Percentiles rank a stretch among this genome's conserved stretches.
These are phyloP conservation scores for Drosophila nannoptera DNA, from an alignment of 1,140 invertebrate genomes.

Conservation along the genomic window DNA sequence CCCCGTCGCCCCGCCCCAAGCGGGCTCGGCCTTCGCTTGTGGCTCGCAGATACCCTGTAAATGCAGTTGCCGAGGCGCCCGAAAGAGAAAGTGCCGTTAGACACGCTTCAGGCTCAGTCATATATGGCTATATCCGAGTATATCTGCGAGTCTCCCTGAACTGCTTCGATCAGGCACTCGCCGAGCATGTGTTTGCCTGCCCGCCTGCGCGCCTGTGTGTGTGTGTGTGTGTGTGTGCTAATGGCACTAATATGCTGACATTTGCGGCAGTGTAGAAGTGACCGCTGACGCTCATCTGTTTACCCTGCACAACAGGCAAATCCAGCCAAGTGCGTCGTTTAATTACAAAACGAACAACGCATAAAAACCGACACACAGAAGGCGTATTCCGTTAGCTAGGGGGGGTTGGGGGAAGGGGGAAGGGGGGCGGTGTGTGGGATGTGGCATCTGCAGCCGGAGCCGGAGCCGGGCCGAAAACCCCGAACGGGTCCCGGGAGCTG, in stretches of 20 bases:
- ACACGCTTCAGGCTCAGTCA: too few species aligned
- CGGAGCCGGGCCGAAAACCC: constrained; percentile 12
- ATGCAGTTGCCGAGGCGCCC: too few species aligned
- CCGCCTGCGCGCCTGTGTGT: background rate
- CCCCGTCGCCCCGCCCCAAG: background rate
- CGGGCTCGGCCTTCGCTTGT: too few species aligned
- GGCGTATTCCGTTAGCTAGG: background rate
- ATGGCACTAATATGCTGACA: background rate
- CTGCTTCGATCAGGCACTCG: constrained; percentile 1
- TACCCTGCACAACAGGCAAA: constrained; percentile 41
- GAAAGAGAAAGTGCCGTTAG: too few species aligned
- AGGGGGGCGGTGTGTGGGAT: background rate
- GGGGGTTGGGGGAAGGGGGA: constrained; percentile 16
- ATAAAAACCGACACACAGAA: constrained; percentile 62
- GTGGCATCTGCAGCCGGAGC: constrained; percentile 6
- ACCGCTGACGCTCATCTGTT: constrained; percentile 11
- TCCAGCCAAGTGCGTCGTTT: constrained; percentile 73
- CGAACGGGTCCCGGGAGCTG: constrained; percentile 14
- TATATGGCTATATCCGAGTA: too few species aligned
- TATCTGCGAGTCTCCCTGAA: background rate
- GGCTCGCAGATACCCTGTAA: too few species aligned
- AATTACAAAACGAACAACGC: constrained; percentile 78
- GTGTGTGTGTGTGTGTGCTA: background rate
- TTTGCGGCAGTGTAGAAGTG: constrained; percentile 33
- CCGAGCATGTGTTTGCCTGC: background rate